A percentile compares a stretch with the other conserved stretches of the same genome.
Evolutionary conservation across 2,888 invertebrate species (phyloP).

Genomic region (Choreutis nemorana): DNA sequence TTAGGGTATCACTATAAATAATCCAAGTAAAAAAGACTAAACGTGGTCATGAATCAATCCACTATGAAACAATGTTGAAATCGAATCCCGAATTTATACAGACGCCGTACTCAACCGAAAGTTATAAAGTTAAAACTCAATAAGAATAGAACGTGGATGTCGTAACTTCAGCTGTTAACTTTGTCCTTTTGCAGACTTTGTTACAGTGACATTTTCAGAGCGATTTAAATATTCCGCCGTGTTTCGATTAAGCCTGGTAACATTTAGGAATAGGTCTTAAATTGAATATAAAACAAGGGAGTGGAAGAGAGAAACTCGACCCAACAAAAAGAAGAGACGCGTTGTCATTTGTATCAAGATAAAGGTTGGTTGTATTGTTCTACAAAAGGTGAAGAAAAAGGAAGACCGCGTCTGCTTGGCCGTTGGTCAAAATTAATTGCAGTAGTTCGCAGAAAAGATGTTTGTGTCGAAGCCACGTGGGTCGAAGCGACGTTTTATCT

Average conservation of each 20-base stretch:
- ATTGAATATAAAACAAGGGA: constrained; percentile 27
- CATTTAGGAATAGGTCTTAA: constrained; percentile 32
- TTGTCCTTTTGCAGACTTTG: constrained; percentile 14
- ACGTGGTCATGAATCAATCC: constrained; percentile 48
- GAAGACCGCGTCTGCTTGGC: constrained; percentile 23
- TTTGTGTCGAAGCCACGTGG: constrained; percentile 31
- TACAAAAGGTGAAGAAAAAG: constrained; percentile 51
- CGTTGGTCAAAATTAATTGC: constrained; percentile 56
- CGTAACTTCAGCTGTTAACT: constrained; percentile 13
- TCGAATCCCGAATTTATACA: constrained; percentile 3
- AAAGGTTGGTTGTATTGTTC: constrained; percentile 54
- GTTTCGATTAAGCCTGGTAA: constrained; percentile 22
- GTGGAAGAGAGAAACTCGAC: constrained; percentile 15
- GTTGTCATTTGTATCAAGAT: constrained; percentile 40
- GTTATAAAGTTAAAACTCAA: constrained; percentile 15
- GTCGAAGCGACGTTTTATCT: constrained; percentile 48
- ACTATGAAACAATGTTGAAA: too few species aligned
- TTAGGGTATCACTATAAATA: constrained; percentile 57
- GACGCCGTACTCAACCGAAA: constrained; percentile 15
- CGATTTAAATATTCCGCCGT: constrained; percentile 24
- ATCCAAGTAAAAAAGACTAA: constrained; percentile 41
- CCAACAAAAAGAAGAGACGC: constrained; percentile 31
- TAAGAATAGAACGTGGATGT: constrained; percentile 16
- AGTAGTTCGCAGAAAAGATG: constrained; percentile 52
- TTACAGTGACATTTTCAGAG: constrained; percentile 21